Evolutionary conservation across 2,797 vertebrate genomes (phyloP).

Genomic region (Rousettus madagascariensis): DNA sequence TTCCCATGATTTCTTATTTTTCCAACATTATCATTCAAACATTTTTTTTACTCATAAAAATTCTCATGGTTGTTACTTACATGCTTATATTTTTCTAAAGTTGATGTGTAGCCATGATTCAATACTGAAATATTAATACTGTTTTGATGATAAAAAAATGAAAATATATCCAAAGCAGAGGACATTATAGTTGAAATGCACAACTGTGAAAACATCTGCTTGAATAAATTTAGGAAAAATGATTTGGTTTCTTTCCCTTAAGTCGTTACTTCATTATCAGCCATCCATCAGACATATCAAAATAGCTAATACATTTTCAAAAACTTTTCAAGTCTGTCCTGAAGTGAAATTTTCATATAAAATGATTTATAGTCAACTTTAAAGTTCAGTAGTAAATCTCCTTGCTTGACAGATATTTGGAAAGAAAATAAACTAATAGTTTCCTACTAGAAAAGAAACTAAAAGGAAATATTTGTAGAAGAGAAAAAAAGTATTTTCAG

Average conservation of each 20-base stretch:
- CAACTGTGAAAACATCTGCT: slow-evolving; percentile 49
- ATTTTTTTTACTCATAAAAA: background rate
- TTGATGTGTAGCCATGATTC: background rate
- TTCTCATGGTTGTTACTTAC: background rate
- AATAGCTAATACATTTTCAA: slow-evolving; percentile 40
- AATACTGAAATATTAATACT: slow-evolving; percentile 48
- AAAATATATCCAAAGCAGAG: slow-evolving; percentile 50
- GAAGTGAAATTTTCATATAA: slow-evolving; percentile 68
- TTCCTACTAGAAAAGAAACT: slow-evolving; percentile 15
- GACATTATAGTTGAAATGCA: slow-evolving; percentile 9
- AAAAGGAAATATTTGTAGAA: slow-evolving; percentile 31
- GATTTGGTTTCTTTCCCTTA: background rate
- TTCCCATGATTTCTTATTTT: background rate
- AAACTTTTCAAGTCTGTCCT: slow-evolving; percentile 35
- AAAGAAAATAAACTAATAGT: slow-evolving; percentile 47
- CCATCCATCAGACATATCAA: slow-evolving; percentile 26
- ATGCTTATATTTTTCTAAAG: background rate
- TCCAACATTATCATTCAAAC: background rate
- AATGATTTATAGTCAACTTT: slow-evolving; percentile 71
- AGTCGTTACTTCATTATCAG: slow-evolving; percentile 53
- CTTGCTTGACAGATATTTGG: slow-evolving; percentile 52
- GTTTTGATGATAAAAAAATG: slow-evolving; percentile 23
- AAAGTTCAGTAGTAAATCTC: slow-evolving; percentile 62
- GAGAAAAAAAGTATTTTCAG: slow-evolving; percentile 21
- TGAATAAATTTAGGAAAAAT: slow-evolving; percentile 64